These are phyloP conservation scores for Loripinus fragilis DNA, from an alignment of 2,888 invertebrate genomes.

Conservation along the genomic window DNA sequence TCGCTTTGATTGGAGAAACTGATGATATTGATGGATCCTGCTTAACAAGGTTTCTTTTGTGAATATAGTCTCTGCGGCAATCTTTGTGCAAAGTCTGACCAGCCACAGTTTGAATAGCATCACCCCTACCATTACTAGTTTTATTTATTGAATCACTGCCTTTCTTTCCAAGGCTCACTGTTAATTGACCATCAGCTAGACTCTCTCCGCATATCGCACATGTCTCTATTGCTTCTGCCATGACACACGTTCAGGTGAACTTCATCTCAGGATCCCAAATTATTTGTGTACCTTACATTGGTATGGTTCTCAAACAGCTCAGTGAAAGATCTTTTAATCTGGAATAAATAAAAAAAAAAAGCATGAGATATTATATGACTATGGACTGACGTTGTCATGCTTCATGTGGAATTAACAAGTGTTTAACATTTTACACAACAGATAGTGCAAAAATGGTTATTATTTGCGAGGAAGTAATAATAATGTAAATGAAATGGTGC, in stretches of 20 bases:
- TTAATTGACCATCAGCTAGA: not conserved
- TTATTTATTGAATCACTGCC: too few relatives aligned
- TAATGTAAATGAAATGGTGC: not conserved
- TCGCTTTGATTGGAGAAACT: too few relatives aligned
- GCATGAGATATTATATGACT: not conserved
- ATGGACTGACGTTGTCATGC: not conserved
- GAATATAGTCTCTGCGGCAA: too few relatives aligned
- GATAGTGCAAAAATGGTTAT: not conserved
- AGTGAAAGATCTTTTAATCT: not conserved
- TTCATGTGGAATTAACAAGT: not conserved
- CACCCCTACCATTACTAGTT: too few relatives aligned
- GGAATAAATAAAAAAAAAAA: not conserved
- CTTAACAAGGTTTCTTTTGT: too few relatives aligned
- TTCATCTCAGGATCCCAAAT: too few relatives aligned
- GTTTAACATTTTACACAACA: not conserved
- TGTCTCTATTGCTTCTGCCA: not conserved
- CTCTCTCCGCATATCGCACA: slow-evolving; percentile 17
- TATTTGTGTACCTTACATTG: not conserved
- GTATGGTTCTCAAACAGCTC: not conserved
- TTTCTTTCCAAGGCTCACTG: too few relatives aligned
- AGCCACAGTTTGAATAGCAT: too few relatives aligned
- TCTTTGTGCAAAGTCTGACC: too few relatives aligned
- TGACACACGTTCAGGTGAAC: not conserved
- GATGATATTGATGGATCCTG: too few relatives aligned
- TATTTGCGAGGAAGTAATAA: not conserved